These are phyloP conservation scores for Lysiphlebus fabarum DNA, from an alignment of 1,140 invertebrate species.

Conservation along the genomic window DNA sequence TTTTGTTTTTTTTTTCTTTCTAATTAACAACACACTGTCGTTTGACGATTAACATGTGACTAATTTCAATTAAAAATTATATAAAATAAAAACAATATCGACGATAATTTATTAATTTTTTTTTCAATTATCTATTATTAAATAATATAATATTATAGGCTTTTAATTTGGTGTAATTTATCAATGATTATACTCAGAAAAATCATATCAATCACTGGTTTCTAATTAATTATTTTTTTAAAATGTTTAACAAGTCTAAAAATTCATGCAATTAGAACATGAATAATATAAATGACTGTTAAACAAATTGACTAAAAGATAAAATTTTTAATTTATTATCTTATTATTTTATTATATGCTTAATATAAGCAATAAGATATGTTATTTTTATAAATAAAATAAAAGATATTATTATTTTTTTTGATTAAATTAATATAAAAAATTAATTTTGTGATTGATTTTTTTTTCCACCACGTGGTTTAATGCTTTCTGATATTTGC, in stretches of 20 bases:
- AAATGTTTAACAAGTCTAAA: too few relatives aligned
- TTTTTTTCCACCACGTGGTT: slow-evolving; percentile 76
- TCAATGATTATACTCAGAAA: too few relatives aligned
- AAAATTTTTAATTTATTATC: too few relatives aligned
- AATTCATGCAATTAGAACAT: too few relatives aligned
- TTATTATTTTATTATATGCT: slow-evolving; percentile 16
- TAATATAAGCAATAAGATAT: slow-evolving; percentile 3
- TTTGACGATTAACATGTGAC: slow-evolving; percentile 48
- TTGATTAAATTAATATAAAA: neutral
- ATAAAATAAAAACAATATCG: slow-evolving; percentile 33
- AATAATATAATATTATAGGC: too few relatives aligned
- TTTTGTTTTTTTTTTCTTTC: slow-evolving; percentile 52
- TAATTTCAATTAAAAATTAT: slow-evolving; percentile 50
- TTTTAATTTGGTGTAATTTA: too few relatives aligned
- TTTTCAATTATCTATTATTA: too few relatives aligned
- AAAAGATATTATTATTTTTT: neutral
- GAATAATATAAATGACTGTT: too few relatives aligned
- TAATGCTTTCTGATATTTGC: slow-evolving; percentile 94
- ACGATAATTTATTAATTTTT: too few relatives aligned
- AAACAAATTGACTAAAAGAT: too few relatives aligned
- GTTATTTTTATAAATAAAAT: neutral
- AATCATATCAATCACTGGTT: too few relatives aligned
- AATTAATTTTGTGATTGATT: slow-evolving; percentile 46
- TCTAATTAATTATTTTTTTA: too few relatives aligned
- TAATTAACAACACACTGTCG: slow-evolving; percentile 48